phyloP scores from a whole-genome alignment of 2,113 vertebrate species.

The Catharus bicknelli region DNA sequence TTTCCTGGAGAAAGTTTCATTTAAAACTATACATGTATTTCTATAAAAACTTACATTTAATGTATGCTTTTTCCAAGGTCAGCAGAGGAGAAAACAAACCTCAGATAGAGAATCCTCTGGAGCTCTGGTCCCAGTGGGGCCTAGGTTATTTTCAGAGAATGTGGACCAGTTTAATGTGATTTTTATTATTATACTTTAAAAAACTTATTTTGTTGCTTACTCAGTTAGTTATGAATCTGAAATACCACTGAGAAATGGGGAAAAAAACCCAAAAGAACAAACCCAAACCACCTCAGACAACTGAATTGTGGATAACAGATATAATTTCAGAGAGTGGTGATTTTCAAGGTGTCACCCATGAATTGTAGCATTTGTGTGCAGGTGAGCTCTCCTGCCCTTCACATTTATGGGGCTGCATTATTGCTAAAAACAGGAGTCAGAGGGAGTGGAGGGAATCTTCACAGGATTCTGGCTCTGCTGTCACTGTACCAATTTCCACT shows the following conservation, averaged over 20 bases:
- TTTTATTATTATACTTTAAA: conserved; percentile 6
- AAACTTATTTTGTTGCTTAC: neutral
- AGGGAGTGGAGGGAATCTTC: neutral
- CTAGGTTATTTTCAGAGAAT: conserved; percentile 11
- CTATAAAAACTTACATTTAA: neutral
- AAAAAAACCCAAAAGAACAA: neutral
- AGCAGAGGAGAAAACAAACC: neutral
- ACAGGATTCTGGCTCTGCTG: neutral
- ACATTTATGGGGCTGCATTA: neutral
- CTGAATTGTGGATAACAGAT: neutral
- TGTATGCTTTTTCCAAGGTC: neutral
- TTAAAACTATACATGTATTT: neutral
- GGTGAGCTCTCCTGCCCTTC: neutral
- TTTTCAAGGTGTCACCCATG: neutral
- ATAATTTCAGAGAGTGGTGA: neutral
- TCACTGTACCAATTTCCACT: neutral
- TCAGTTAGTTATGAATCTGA: neutral
- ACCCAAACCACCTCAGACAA: neutral
- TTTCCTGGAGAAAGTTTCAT: neutral
- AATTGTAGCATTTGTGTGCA: neutral
- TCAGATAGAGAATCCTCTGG: neutral
- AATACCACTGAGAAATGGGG: neutral
- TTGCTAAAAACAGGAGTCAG: neutral
- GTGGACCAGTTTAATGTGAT: neutral
- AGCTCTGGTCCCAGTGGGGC: neutral